Conservation (phyloP, 2,113 vertebrate species). For the Peromyscus californicus region DNA sequence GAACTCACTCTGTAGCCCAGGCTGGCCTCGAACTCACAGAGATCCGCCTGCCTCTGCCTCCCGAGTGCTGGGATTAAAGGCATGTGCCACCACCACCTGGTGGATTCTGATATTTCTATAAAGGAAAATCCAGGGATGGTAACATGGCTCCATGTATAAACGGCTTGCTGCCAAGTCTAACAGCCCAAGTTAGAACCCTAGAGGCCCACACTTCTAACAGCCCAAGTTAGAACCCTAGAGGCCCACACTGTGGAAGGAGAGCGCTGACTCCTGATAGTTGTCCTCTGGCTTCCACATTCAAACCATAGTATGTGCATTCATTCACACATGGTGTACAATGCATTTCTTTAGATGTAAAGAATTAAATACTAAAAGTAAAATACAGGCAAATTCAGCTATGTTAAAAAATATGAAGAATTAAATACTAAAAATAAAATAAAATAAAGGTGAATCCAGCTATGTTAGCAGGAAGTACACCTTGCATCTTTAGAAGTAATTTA, state of each 20-base stretch:
- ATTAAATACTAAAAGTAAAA: neutral
- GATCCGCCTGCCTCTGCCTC: too few species aligned
- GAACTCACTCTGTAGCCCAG: too few species aligned
- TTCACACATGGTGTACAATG: neutral
- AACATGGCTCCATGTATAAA: neutral
- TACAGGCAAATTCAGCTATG: neutral
- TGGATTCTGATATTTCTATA: neutral
- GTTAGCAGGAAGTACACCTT: neutral
- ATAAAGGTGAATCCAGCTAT: neutral
- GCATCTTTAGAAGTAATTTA: neutral
- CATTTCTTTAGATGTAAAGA: neutral
- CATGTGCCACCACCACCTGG: too few species aligned
- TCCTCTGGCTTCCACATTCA: too few species aligned
- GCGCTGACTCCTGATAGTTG: neutral
- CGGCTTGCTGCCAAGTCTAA: neutral
- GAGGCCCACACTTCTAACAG: neutral
- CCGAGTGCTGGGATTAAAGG: too few species aligned
- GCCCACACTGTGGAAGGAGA: neutral
- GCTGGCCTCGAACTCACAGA: too few species aligned
- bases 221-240: neutral
- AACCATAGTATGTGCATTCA: neutral
- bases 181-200: neutral
- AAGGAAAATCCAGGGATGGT: neutral
- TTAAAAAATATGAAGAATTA: too few species aligned
- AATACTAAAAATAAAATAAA: too few species aligned